Conservation (phyloP, 1,140 invertebrate species). For the Drosophila ironensis region DNA sequence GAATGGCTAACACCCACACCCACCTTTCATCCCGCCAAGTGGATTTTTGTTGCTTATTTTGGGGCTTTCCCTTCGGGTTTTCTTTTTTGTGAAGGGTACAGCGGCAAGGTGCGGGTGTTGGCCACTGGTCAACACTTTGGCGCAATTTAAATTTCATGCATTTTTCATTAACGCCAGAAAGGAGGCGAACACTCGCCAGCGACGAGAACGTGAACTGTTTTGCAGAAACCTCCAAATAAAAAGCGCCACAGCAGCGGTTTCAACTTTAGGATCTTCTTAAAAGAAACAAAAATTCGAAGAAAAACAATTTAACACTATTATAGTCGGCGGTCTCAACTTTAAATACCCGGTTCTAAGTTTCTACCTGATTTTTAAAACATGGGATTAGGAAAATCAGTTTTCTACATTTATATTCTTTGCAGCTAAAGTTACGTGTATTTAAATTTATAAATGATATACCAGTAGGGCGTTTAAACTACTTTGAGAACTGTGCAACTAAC, state of each 20-base stretch:
- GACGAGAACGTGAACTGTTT: constrained; percentile 8
- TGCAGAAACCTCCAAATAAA: neutral
- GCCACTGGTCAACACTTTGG: constrained; percentile 64
- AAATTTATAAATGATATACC: neutral
- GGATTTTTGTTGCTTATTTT: neutral
- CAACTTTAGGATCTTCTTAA: too few species aligned
- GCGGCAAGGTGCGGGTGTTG: constrained; percentile 9
- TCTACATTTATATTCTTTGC: too few species aligned
- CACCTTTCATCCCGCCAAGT: constrained; percentile 7
- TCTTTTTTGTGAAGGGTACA: neutral
- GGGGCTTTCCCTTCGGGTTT: neutral
- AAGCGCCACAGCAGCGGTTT: constrained; percentile 11
- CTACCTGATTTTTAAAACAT: too few species aligned
- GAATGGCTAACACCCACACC: constrained; percentile 25
- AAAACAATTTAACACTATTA: too few species aligned
- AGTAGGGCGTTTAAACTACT: neutral
- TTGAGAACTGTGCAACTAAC: neutral
- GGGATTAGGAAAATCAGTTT: too few species aligned
- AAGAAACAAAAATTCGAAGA: too few species aligned
- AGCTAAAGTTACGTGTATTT: too few species aligned
- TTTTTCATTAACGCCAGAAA: constrained; percentile 71
- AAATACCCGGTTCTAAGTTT: too few species aligned
- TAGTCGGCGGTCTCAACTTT: too few species aligned
- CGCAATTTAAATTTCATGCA: constrained; percentile 78
- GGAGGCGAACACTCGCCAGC: constrained; percentile 44